Percentiles rank a stretch among this genome's conserved stretches.
These are phyloP conservation scores for Phoenicopterus ruber DNA, from an alignment of 2,113 vertebrate species.

Conservation along the genomic window DNA sequence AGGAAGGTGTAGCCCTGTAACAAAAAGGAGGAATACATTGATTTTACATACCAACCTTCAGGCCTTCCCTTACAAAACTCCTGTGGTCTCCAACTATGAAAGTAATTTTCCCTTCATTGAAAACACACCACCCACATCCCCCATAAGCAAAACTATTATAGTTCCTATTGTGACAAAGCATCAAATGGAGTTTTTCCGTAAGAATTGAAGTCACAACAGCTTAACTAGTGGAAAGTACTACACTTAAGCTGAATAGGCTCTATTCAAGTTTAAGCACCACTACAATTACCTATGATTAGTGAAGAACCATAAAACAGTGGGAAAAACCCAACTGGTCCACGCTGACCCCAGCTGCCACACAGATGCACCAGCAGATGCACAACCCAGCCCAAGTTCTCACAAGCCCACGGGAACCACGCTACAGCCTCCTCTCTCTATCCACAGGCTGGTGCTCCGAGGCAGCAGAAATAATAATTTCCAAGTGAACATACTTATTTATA, in stretches of 20 bases:
- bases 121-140: not conserved
- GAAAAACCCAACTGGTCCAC: not conserved
- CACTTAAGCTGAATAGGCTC: not conserved
- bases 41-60: not conserved
- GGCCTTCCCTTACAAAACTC: not conserved
- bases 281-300: not conserved
- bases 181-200: not conserved
- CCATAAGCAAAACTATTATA: not conserved
- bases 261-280: not conserved
- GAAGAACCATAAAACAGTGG: not conserved
- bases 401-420: not conserved
- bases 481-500: not conserved
- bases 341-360: not conserved
- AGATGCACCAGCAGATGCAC: not conserved
- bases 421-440: not conserved
- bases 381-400: not conserved
- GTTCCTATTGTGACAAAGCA: not conserved
- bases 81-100: not conserved
- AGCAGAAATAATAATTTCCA: not conserved
- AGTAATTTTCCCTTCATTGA: not conserved
- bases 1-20: not conserved
- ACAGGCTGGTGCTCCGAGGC: not conserved
- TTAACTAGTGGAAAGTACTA: not conserved
- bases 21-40: not conserved
- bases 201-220: not conserved